Evolutionary conservation across 2,888 invertebrate genomes (phyloP).

Genomic region (Coleophora deauratella): DNA sequence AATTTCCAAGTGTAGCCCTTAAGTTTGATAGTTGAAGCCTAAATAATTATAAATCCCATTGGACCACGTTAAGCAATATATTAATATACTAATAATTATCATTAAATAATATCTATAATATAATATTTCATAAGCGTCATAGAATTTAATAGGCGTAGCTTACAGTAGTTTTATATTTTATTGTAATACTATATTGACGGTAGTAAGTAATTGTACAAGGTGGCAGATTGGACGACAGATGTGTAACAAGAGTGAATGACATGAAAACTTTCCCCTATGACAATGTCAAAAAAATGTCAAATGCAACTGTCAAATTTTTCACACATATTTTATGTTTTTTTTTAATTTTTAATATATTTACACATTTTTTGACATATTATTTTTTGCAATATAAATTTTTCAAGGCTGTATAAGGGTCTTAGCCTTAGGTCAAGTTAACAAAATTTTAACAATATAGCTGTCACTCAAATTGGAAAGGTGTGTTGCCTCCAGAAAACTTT

Average conservation of each 20-base stretch:
- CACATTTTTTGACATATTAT: too few species aligned
- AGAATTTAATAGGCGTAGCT: conserved; percentile 57
- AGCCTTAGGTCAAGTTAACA: too few species aligned
- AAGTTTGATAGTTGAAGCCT: conserved; percentile 35
- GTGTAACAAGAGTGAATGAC: too few species aligned
- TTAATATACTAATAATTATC: conserved; percentile 31
- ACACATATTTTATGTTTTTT: background rate
- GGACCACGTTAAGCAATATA: conserved; percentile 72
- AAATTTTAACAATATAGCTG: too few species aligned
- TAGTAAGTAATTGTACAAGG: too few species aligned
- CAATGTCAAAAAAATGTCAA: background rate
- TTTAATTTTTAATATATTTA: conserved; percentile 12
- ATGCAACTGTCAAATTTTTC: background rate
- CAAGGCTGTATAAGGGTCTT: too few species aligned
- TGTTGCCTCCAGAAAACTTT: too few species aligned
- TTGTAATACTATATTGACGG: conserved; percentile 24
- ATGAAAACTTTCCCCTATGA: too few species aligned
- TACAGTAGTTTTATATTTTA: conserved; percentile 59
- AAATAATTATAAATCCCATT: conserved; percentile 49
- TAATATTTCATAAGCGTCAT: conserved; percentile 54
- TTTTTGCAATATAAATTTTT: too few species aligned
- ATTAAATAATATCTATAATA: too few species aligned
- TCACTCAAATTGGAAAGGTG: too few species aligned
- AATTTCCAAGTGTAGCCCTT: conserved; percentile 30
- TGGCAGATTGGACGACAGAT: too few species aligned